Evolutionary conservation across 2,888 invertebrate genomes (phyloP).

Genomic region (Dicyrtomina minuta): DNA sequence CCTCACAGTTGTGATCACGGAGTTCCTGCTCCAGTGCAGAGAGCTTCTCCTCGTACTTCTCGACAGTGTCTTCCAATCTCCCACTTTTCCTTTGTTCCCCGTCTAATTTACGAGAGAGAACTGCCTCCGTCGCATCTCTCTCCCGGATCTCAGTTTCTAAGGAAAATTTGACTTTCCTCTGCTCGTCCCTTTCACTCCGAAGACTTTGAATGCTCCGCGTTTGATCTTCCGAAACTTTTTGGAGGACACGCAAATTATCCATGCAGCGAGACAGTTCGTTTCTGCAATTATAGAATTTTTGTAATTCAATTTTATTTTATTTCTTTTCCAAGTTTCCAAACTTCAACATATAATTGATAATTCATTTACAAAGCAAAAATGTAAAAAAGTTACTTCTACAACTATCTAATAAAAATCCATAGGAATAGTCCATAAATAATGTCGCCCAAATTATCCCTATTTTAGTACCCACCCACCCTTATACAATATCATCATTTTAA

Average conservation of each 20-base stretch:
- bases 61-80: conserved; percentile 32
- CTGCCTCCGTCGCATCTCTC: conserved; percentile 31
- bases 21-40: conserved; percentile 36
- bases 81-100: conserved; percentile 14
- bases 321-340: no score
- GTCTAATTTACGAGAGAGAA: conserved; percentile 33
- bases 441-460: no score
- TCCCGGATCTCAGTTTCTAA: conserved; percentile 41
- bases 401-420: no score
- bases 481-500: no score
- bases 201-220: conserved; percentile 40
- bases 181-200: conserved; percentile 39
- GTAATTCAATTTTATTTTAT: not conserved
- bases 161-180: conserved; percentile 31
- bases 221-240: conserved; percentile 50
- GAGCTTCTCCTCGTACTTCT: conserved; percentile 36
- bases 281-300: conserved; percentile 36
- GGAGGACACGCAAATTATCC: conserved; percentile 45
- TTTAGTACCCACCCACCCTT: no score
- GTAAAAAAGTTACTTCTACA: no score
- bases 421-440: no score
- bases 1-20: conserved; percentile 44
- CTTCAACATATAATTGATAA: no score
- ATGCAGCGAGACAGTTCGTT: conserved; percentile 34
- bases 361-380: no score